Conservation (phyloP, 2,888 invertebrate species). For the Melinaea marsaeus region DNA sequence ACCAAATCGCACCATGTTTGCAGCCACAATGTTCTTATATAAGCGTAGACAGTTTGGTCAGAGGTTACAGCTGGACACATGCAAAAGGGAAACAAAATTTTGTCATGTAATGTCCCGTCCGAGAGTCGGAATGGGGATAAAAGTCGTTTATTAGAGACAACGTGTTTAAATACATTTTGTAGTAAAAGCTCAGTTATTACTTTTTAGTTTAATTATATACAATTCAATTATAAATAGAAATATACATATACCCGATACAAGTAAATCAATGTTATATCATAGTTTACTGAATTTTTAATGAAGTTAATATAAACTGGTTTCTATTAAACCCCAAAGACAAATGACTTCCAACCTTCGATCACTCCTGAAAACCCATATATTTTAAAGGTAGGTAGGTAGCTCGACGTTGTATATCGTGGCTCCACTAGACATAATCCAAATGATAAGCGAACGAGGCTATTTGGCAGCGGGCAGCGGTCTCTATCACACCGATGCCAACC, state of each 20-base stretch:
- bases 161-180: constrained; percentile 17
- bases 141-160: constrained; percentile 26
- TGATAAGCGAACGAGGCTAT: constrained; percentile 71
- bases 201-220: not conserved
- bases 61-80: constrained; percentile 33
- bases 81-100: constrained; percentile 33
- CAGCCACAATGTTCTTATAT: constrained; percentile 27
- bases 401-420: constrained; percentile 39
- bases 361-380: constrained; percentile 41
- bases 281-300: not conserved
- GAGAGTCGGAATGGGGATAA: constrained; percentile 31
- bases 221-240: not conserved
- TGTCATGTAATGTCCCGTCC: constrained; percentile 31
- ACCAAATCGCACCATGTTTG: constrained; percentile 17
- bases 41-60: constrained; percentile 26
- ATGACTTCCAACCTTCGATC: constrained; percentile 21
- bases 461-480: constrained; percentile 61
- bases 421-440: constrained; percentile 58
- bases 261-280: not conserved
- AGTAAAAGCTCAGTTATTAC: not conserved
- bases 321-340: not conserved
- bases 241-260: not conserved
- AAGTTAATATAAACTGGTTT: not conserved
- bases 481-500: constrained; percentile 67
- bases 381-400: constrained; percentile 40